Evolutionary conservation across 2,113 vertebrate species (phyloP).

Genomic region (human (Homo sapiens)): GRCh38 chr9:93625001-93625500

Average conservation of each 20-base stretch:
- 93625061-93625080: neutral
- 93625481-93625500: no score
- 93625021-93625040: neutral
- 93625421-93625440: neutral
- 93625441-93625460: neutral
- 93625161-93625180: neutral
- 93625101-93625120: neutral
- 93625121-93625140: neutral
- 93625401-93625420: neutral
- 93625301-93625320: neutral
- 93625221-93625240: neutral
- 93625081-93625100: neutral
- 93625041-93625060: neutral
- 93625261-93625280: neutral
- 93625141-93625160: rapidly evolving
- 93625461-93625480: no score
- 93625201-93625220: neutral
- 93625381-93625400: neutral
- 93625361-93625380: neutral
- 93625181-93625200: neutral
- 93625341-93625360: rapidly evolving
- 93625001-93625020: neutral
- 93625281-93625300: neutral
- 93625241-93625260: neutral
- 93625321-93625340: neutral